phyloP scores from a whole-genome alignment of 2,113 vertebrate genomes.

The Oreochromis tanganicae region DNA sequence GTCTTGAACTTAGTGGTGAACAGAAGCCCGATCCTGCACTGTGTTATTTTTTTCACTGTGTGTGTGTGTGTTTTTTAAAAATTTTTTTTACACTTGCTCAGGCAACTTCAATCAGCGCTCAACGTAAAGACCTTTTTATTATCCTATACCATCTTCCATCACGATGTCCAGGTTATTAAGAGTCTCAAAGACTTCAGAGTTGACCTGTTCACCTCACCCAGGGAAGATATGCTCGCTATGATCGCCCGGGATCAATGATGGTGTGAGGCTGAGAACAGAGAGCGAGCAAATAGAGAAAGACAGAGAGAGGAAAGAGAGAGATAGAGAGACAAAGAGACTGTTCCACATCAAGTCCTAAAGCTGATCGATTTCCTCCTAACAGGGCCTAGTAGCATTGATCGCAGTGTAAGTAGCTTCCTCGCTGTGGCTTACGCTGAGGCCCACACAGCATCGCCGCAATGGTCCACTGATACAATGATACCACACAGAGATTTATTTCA shows the following conservation, averaged over 20 bases:
- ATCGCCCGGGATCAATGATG: conserved; percentile 37
- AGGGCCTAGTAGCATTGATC: conserved; percentile 66
- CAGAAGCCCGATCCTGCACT: neutral
- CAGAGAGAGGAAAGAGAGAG: conserved; percentile 8
- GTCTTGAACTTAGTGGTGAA: neutral
- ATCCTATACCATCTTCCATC: neutral
- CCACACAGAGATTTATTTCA: neutral
- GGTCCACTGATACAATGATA: conserved; percentile 14
- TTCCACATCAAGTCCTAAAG: conserved; percentile 54
- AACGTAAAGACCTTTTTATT: neutral
- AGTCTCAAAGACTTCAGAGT: conserved; percentile 4
- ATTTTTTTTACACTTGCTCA: neutral
- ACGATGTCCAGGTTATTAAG: conserved; percentile 17
- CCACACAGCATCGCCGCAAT: conserved; percentile 27
- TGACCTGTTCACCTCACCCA: conserved; percentile 7
- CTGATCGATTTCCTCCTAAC: conserved; percentile 68
- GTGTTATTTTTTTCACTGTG: neutral
- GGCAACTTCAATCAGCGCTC: neutral
- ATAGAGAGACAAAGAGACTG: conserved; percentile 48
- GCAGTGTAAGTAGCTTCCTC: conserved; percentile 60
- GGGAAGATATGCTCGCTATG: conserved; percentile 36
- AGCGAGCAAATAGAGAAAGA: conserved; percentile 29
- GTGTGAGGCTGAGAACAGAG: conserved; percentile 17
- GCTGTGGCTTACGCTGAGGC: conserved; percentile 47
- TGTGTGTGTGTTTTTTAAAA: neutral